These are phyloP conservation scores for Pogona vitticeps DNA, from an alignment of 2,113 vertebrate genomes.

Conservation along the genomic window DNA sequence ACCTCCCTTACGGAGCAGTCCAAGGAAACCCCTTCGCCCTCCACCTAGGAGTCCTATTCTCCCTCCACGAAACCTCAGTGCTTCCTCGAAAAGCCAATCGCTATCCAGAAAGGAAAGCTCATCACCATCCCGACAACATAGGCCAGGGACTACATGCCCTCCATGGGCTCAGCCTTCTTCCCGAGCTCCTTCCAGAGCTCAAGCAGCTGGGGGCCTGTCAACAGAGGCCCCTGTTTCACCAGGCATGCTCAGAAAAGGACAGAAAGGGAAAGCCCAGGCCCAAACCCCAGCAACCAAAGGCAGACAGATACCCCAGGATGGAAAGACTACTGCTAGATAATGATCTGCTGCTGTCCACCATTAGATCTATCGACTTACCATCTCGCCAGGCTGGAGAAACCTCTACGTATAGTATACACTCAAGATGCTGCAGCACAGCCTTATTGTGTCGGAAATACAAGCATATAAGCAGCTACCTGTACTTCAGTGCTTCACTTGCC, in stretches of 20 bases:
- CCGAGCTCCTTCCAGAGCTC: constrained; percentile 75
- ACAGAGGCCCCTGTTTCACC: constrained; percentile 76
- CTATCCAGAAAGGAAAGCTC: constrained; percentile 84
- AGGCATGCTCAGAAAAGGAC: constrained; percentile 74
- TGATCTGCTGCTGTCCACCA: constrained; percentile 73
- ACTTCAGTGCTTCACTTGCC: constrained; percentile 69
- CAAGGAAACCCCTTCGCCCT: constrained; percentile 72
- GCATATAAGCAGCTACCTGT: constrained; percentile 62
- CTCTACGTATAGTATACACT: constrained; percentile 69
- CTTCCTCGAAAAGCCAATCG: constrained; percentile 81
- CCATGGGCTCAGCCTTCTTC: constrained; percentile 72
- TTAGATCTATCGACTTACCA: constrained; percentile 21
- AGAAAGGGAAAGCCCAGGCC: constrained; percentile 79
- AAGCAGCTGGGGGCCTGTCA: constrained; percentile 66
- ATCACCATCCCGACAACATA: constrained; percentile 84
- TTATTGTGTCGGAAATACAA: constrained; percentile 69
- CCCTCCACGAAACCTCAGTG: constrained; percentile 81
- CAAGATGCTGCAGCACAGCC: constrained; percentile 78
- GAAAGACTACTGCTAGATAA: constrained; percentile 86
- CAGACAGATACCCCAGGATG: constrained; percentile 77
- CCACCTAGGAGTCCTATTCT: constrained; percentile 70
- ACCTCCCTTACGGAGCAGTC: constrained; percentile 72
- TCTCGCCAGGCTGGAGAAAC: constrained; percentile 57
- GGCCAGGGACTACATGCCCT: constrained; percentile 61
- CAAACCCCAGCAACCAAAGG: constrained; percentile 81